Evolutionary conservation across 1,140 invertebrate genomes (phyloP), one percentile per base, ranked within the genome.

Genomic region (Drosophila sulfurigaster): DNA sequence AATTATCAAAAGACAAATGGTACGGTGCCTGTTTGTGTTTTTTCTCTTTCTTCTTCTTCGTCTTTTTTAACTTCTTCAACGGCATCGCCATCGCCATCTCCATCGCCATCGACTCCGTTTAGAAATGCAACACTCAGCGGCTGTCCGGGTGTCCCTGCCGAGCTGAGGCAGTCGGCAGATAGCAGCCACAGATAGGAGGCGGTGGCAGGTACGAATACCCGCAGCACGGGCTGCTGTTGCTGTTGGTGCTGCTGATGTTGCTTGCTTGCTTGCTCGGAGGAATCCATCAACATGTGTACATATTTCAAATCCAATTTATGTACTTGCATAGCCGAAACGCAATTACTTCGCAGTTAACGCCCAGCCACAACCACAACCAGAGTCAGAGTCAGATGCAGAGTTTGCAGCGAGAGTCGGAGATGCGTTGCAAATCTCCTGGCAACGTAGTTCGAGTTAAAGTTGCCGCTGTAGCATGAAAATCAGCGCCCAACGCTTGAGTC

Each of bases 291-390:
- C 82, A 83, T 87, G 82, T 87, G 82, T 87, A 87, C 82, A 87
- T 88, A 87, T 87, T 87, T 87, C 82, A 87, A 87, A 87, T 87
- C 82, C 82, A 87, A 87, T 87, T 87, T 88, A 87, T 87, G 82
- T 87, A 87, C 82, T 87, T 88, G 82, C 82, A 87, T 87, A 87
- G 82, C 82, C 82, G 73, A 87, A 88, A 88, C 82, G 82, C 82
- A 87, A 87, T 87, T 87, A 87, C 82, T 87, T 87, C 82, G 82
- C 82, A 87, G 82, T 87, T 87, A 87, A 87, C 82, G 82, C 82
- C 82, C 82, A 87, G 83, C 78, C 76, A 60, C 79, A 75, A 62
- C 75, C 32, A 41, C 49, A 54, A 56, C 43, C 57, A n/a, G 2
- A 59, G 8, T 38, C 58, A 25, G 10, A 35, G 57, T 35, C 20